Base-by-base conservation (phyloP, 2,113 vertebrate species). In the cattle (Bos taurus) region DNA sequence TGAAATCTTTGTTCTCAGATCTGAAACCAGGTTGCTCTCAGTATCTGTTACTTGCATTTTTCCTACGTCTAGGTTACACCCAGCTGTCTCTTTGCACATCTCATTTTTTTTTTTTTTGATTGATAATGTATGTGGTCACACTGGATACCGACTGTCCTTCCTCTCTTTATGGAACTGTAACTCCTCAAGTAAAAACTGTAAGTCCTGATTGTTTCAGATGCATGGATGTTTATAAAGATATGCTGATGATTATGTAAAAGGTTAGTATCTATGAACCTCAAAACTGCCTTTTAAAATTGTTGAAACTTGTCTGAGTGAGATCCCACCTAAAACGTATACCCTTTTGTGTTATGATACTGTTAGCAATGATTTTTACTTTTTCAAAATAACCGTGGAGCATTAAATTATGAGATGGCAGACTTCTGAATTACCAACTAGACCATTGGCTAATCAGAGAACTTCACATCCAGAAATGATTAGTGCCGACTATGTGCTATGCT, bases 21-120 rank as follows among this genome's bases (percentile, higher is more conserved):
- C 82, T 23, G 50, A 7, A 4, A 9, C 40, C 28, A 9, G 17
- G 0, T 28, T 4, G 1, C 5, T 36, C 14, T 82, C 56, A 26
- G 5, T 0, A 0, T 26, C 1, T 9, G 5, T 4, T 6, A 43
- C 48, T 6, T 9, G 36, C 36, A 25, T 28, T 19, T 9, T 33
- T 3, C 5, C 48, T 30, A 7, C 0, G 15, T 11, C 3, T 52
- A 57, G 26, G 1, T 15, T 7, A 17, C 10, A 6, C 7, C 7
- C 48, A 0, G 0, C 12, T 19, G 4, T 88, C 60, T 30, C 30
- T 85, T 80, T 62, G 5, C 14, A 10, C 0, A 2, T 12, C 52
- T 88, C 9, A 5, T 28, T 30, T 5, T 90, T 30, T 7, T 87
- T 26, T 87, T 26, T 28, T 26, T 23, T 5, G 30, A 28, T 30